Evolutionary conservation across 2,888 invertebrate genomes (phyloP), one percentile per base, ranked within the genome.

Genomic region (Athalia rosae): DNA sequence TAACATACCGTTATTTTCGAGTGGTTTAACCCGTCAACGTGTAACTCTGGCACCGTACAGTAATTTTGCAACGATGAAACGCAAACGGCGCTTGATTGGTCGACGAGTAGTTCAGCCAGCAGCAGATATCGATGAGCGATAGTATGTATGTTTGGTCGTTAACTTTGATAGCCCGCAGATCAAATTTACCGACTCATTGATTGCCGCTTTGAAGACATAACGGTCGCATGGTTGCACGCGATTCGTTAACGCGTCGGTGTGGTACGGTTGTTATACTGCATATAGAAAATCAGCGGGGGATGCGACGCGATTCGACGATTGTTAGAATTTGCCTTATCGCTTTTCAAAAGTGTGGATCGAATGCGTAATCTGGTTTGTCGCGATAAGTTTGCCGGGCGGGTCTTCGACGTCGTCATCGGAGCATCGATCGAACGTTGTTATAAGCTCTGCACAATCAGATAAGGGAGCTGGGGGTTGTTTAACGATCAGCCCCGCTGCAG

Each of bases 141-240:
- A 59, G 71, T 15, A 11, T 5, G 58, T 58, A 58, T 71, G 71
- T 71, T 71, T 71, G 56, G 71, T 71, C 58, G 71, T 71, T 71
- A 62, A 74, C 74, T 74, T 74, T 74, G 74, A 74, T 74, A 62
- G 74, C 62, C 74, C 61, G 62, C 74, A 74, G 74, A 62, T 74
- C 48, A 74, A 74, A 74, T 74, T 74, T 74, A 74, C 61, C 74
- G 74, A 61, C 61, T 74, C 74, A 62, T 74, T 62, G 74, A 74
- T 74, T 62, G 74, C 74, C 74, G 62, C 74, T 74, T 74, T 74
- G 74, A 74, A 74, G 74, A 74, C 74, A 74, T 61, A 74, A 62
- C 74, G 74, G 62, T 61, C 74, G 61, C 74, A 48, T 74, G 74
- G 62, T 50, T 62, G 61, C 48, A 50, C 74, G 50, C 61, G 61